phyloP scores from a whole-genome alignment of 2,888 invertebrate species.

The Gastrophysa polygoni region DNA sequence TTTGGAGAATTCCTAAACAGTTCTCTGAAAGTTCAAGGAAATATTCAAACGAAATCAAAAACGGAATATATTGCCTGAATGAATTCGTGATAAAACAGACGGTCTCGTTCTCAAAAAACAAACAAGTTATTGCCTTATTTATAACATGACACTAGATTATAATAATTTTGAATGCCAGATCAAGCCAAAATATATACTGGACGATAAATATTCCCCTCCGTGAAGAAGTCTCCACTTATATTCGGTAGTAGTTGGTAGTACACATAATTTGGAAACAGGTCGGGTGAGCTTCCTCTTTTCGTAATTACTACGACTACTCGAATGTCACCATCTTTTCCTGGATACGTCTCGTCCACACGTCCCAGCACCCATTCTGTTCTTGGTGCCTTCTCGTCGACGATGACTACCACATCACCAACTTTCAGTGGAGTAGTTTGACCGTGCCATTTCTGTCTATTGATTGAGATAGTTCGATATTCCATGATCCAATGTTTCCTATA shows the following conservation, averaged over 20 bases:
- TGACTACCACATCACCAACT: conserved; percentile 11
- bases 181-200: too few relatives aligned
- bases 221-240: too few relatives aligned
- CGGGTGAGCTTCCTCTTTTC: conserved; percentile 4
- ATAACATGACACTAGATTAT: too few relatives aligned
- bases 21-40: too few relatives aligned
- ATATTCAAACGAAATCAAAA: too few relatives aligned
- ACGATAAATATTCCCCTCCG: too few relatives aligned
- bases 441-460: conserved; percentile 55
- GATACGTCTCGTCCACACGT: background rate
- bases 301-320: conserved; percentile 9
- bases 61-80: too few relatives aligned
- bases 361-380: conserved; percentile 12
- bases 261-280: conserved; percentile 17
- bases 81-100: too few relatives aligned
- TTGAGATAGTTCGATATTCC: conserved; percentile 51
- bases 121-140: too few relatives aligned
- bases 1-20: too few relatives aligned
- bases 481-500: conserved; percentile 4
- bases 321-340: conserved; percentile 6
- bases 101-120: too few relatives aligned
- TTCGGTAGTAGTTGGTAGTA: background rate
- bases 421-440: background rate
- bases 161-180: too few relatives aligned
- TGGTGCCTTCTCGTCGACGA: conserved; percentile 13